phyloP scores from a whole-genome alignment of 2,797 vertebrate species.

The Poecile montanus region DNA sequence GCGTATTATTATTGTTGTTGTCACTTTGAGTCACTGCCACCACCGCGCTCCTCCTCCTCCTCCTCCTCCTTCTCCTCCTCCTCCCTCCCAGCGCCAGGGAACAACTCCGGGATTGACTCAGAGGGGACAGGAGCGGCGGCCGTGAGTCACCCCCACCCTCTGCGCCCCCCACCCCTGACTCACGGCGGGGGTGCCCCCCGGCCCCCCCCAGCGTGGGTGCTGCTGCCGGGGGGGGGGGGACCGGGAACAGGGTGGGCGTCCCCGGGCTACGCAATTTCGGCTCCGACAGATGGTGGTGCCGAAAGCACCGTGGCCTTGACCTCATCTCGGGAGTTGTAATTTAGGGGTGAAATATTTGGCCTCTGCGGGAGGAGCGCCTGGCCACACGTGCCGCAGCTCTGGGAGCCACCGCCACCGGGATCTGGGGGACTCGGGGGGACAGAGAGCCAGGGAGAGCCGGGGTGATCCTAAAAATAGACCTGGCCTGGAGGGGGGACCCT shows the following conservation, averaged over 20 bases:
- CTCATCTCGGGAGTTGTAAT: background rate
- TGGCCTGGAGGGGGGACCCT: accelerated
- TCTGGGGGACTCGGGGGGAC: background rate
- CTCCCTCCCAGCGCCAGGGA: background rate
- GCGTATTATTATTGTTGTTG: conserved; percentile 30
- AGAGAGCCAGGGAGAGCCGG: accelerated
- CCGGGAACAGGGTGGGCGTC: background rate
- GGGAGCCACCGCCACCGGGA: background rate
- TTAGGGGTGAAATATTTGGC: background rate
- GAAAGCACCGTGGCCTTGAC: background rate
- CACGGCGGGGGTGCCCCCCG: background rate
- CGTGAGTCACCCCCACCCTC: background rate
- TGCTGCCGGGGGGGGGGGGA: background rate
- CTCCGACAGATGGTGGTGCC: background rate
- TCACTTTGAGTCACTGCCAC: conserved; percentile 37
- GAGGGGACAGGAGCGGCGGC: background rate
- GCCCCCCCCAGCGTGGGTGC: background rate
- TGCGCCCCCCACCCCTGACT: background rate
- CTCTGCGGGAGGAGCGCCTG: background rate
- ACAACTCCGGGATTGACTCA: conserved; percentile 4
- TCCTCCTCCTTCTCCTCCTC: background rate
- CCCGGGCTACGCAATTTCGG: background rate
- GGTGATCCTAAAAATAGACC: background rate
- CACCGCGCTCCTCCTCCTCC: background rate
- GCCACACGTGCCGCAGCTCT: background rate